Base-by-base conservation (phyloP, 2,888 invertebrate species). In the Copidosoma aretas region DNA sequence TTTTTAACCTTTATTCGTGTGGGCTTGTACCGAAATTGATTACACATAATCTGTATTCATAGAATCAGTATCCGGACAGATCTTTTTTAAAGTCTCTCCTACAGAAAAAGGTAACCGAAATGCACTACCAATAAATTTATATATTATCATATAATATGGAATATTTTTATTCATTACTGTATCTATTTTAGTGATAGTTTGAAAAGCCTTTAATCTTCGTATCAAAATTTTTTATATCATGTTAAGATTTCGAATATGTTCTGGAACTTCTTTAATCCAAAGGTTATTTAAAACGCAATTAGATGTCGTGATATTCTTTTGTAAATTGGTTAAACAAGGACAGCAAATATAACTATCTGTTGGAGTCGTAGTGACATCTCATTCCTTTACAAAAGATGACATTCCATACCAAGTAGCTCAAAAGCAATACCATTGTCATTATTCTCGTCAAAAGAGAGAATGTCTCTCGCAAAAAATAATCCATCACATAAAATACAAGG, bases 151-250 rank as follows among this genome's bases (percentile, higher is more conserved):
- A 39, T 68, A 68, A 67, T 75, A 67, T 14, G 79, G 79, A 66
- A 79, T 10, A 58, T 75, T 75, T 68, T 75, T 76, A 21, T 79
- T 81, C 51, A 74, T 75, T 5, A 82, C 79, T 10, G 80, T 74
- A 57, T 72, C 75, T 75, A 81, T 77, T 56, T 65, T 60, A 52
- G 71, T 58, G n/a, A 81, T 73, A 1, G 77, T 77, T 74, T 82
- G 81, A 72, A 80, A 81, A 5, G 81, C 78, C 75, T 80, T 81
- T 19, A 79, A 79, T 70, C 76, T 63, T 71, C 78, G 77, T 59
- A 79, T 78, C 10, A 79, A 73, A 15, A 75, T 73, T 71, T 73
- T 76, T 71, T 79, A 75, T 67, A 71, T 75, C 32, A 74, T 69
- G 64, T 77, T 75, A 21, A 65, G 65, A 10, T 21, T 32, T 12